Evolutionary conservation across 2,888 invertebrate genomes (phyloP).

Genomic region (Vannuccia rotundouncinata): DNA sequence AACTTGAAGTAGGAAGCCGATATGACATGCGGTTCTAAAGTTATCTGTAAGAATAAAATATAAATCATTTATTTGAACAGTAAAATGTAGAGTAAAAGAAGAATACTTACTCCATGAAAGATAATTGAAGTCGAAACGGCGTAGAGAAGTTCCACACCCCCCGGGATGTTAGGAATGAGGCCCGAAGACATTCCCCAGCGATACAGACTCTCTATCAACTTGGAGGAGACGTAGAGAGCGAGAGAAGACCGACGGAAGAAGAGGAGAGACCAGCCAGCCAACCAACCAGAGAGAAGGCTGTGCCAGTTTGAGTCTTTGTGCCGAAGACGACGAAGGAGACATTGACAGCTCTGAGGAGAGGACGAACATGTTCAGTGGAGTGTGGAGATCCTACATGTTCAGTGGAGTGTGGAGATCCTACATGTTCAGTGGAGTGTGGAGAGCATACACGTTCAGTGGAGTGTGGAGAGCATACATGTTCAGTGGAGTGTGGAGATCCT

Average conservation of each 20-base stretch:
- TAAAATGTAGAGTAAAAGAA: no score
- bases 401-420: not conserved
- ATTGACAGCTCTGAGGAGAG: conserved; percentile 62
- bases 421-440: no score
- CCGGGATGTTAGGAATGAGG: conserved; percentile 65
- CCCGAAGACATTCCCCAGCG: conserved; percentile 58
- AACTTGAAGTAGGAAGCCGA: conserved; percentile 77
- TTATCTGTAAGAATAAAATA: conserved; percentile 57
- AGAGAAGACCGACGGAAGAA: conserved; percentile 71
- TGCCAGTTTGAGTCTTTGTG: conserved; percentile 63
- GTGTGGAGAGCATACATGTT: no score
- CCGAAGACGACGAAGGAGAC: conserved; percentile 63
- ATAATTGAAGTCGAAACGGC: conserved; percentile 70
- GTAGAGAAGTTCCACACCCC: conserved; percentile 68
- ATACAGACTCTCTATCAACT: conserved; percentile 62
- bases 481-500: no score
- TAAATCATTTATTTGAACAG: not conserved
- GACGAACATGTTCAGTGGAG: not conserved
- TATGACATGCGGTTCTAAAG: conserved; percentile 71
- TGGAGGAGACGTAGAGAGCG: conserved; percentile 74
- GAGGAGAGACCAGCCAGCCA: conserved; percentile 67
- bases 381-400: not conserved
- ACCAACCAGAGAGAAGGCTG: conserved; percentile 67
- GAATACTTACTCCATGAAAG: conserved; percentile 62
- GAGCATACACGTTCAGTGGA: no score